phyloP scores from a whole-genome alignment of 2,113 vertebrate genomes.

The Python bivittatus region DNA sequence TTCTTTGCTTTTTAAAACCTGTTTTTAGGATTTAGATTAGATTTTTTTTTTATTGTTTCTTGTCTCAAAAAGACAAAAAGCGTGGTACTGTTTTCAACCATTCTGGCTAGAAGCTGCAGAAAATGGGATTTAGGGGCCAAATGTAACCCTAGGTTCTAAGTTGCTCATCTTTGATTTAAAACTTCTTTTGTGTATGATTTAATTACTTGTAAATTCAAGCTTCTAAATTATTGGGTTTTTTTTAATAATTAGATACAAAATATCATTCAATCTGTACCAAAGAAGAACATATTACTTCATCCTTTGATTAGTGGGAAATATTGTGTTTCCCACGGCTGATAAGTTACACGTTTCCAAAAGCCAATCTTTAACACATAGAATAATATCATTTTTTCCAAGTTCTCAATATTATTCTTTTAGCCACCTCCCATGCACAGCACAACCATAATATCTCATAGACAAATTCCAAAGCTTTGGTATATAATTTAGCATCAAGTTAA shows the following conservation, averaged over 20 bases:
- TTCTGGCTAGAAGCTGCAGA: not conserved
- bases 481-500: not conserved
- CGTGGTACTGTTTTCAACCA: not conserved
- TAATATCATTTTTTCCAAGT: not conserved
- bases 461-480: not conserved
- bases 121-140: not conserved
- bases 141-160: not conserved
- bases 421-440: not conserved
- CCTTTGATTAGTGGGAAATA: not conserved
- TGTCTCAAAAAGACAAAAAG: not conserved
- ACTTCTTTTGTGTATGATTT: not conserved
- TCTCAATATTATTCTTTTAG: not conserved
- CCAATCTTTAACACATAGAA: not conserved
- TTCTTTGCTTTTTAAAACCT: not conserved
- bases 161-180: not conserved
- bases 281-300: not conserved
- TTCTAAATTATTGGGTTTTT: not conserved
- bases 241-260: not conserved
- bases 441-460: not conserved
- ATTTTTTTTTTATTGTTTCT: not conserved
- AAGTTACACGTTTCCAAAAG: not conserved
- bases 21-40: not conserved
- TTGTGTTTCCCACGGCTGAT: not conserved
- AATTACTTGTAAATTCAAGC: not conserved
- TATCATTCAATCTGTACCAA: not conserved